Conservation (phyloP, 2,113 vertebrate species). For the Periophthalmodon schlosseri region DNA sequence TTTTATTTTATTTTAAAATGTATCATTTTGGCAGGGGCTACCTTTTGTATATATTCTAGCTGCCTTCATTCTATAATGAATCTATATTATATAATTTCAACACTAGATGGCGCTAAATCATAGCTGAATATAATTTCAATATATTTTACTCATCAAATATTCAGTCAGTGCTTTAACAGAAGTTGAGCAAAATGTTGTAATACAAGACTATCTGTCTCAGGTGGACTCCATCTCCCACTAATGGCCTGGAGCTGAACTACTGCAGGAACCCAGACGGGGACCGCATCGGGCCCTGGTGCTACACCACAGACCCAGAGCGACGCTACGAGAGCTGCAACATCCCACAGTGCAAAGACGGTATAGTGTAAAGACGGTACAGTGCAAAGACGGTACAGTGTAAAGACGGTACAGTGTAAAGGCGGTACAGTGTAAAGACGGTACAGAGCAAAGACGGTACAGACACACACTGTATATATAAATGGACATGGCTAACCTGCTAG, state of each 20-base stretch:
- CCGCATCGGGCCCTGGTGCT: slow-evolving; percentile 91
- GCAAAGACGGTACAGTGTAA: slow-evolving; percentile 84
- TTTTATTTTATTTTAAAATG: no score
- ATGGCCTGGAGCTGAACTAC: slow-evolving; percentile 91
- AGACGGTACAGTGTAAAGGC: slow-evolving; percentile 85
- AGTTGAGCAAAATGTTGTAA: not conserved
- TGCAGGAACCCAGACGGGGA: slow-evolving; percentile 94
- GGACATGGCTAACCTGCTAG: no score
- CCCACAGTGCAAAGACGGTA: slow-evolving; percentile 88
- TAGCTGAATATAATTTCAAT: not conserved
- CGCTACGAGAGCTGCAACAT: slow-evolving; percentile 90
- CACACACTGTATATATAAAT: no score
- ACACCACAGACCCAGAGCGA: slow-evolving; percentile 81
- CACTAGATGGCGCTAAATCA: not conserved
- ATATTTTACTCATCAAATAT: not conserved
- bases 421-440: slow-evolving; percentile 85
- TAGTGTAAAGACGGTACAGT: slow-evolving; percentile 73
- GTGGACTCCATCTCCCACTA: slow-evolving; percentile 81
- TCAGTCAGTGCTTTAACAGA: not conserved
- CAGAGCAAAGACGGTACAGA: slow-evolving; percentile 86
- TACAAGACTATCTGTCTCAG: slow-evolving; percentile 60
- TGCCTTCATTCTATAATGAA: not conserved
- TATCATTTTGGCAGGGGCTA: no score
- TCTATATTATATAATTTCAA: not conserved
- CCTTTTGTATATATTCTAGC: no score